These are phyloP conservation scores for Nannoperca australis DNA, from an alignment of 2,797 vertebrate species.

Conservation along the genomic window DNA sequence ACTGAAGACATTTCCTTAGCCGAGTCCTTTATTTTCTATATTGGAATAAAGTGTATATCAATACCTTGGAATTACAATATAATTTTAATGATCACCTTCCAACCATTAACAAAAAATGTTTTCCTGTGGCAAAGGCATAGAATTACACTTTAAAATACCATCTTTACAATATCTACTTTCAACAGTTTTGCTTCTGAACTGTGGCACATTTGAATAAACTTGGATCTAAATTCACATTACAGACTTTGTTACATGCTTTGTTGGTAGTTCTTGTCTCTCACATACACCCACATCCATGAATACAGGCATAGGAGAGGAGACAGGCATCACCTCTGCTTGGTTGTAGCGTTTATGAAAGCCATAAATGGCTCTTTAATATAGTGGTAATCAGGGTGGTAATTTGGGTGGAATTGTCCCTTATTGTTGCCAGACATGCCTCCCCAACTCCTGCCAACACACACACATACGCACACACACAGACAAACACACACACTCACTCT, in stretches of 20 bases:
- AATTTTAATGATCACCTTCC: neutral
- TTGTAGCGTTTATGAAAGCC: slow-evolving; percentile 85
- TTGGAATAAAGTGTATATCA: neutral
- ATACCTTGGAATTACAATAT: neutral
- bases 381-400: slow-evolving; percentile 87
- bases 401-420: slow-evolving; percentile 87
- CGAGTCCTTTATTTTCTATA: slow-evolving; percentile 12
- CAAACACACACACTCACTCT: slow-evolving; percentile 58
- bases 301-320: slow-evolving; percentile 75
- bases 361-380: slow-evolving; percentile 87
- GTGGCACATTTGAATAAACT: slow-evolving; percentile 21
- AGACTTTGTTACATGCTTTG: slow-evolving; percentile 9
- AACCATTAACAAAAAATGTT: neutral
- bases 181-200: neutral
- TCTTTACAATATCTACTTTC: slow-evolving; percentile 4
- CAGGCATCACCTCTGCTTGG: slow-evolving; percentile 82
- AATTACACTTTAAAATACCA: neutral
- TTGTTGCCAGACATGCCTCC: slow-evolving; percentile 87
- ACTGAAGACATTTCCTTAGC: neutral
- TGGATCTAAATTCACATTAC: slow-evolving; percentile 22
- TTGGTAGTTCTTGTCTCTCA: slow-evolving; percentile 25
- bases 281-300: slow-evolving; percentile 46
- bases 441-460: slow-evolving; percentile 78
- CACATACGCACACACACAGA: slow-evolving; percentile 50
- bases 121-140: slow-evolving; percentile 11